These are phyloP conservation scores for Alaudala cheleensis DNA, from an alignment of 2,113 vertebrate genomes.

Conservation along the genomic window DNA sequence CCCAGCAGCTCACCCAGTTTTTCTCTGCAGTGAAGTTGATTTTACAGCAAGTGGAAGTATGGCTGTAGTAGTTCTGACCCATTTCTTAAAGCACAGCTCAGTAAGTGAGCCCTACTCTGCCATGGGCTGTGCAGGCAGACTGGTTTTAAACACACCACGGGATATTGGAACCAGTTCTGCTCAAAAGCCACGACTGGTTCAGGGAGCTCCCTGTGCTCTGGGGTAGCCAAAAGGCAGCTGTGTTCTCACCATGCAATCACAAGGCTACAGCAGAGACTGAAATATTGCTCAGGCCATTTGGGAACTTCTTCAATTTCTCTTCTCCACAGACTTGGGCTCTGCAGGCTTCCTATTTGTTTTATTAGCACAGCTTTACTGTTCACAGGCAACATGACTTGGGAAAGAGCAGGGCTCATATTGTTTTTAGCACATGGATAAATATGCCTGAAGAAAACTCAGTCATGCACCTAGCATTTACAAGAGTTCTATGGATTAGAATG, in stretches of 20 bases:
- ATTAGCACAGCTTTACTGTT: background rate
- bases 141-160: background rate
- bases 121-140: background rate
- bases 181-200: background rate
- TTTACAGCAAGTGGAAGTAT: background rate
- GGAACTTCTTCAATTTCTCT: background rate
- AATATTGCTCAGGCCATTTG: background rate
- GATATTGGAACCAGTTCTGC: rapidly evolving
- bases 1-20: background rate
- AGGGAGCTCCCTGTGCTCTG: background rate
- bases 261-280: background rate
- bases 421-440: background rate
- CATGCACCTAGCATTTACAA: background rate
- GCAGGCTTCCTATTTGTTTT: background rate
- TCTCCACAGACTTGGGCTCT: background rate
- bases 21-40: background rate
- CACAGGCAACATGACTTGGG: background rate
- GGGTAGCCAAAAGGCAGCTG: background rate
- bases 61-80: background rate
- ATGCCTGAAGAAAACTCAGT: background rate
- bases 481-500: background rate
- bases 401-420: background rate
- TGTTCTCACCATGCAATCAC: background rate
- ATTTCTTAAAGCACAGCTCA: background rate
- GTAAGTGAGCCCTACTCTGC: background rate